Conservation (phyloP, 1,140 invertebrate genomes). For the Oncopeltus fasciatus region DNA sequence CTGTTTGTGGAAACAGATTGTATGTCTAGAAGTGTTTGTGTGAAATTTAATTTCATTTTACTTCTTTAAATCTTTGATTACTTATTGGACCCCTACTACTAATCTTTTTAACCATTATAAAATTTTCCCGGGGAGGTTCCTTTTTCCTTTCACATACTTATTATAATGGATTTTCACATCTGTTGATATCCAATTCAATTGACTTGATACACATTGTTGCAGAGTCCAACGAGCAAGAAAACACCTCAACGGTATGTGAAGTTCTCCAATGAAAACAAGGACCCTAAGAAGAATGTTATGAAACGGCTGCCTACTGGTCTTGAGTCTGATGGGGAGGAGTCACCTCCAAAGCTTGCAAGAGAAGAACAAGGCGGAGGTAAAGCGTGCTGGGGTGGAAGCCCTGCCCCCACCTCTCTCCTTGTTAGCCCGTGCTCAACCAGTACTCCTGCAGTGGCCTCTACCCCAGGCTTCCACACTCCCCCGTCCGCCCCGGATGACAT, state of each 20-base stretch:
- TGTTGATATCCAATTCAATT: too few species aligned
- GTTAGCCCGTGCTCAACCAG: constrained; percentile 32
- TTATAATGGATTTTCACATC: too few species aligned
- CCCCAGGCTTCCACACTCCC: constrained; percentile 31
- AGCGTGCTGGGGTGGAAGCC: neutral
- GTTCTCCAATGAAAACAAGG: neutral
- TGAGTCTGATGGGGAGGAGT: neutral
- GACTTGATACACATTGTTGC: too few species aligned
- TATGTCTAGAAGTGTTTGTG: too few species aligned
- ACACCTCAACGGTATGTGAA: constrained; percentile 2
- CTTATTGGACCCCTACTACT: too few species aligned
- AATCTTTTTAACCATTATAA: too few species aligned
- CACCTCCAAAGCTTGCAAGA: neutral
- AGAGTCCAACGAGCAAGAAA: constrained; percentile 17
- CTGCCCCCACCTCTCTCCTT: neutral
- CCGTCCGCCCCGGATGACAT: constrained; percentile 39
- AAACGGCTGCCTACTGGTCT: constrained; percentile 26
- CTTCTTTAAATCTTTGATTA: too few species aligned
- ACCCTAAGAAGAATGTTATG: neutral
- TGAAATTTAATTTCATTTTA: too few species aligned
- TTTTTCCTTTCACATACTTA: too few species aligned
- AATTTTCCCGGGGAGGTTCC: too few species aligned
- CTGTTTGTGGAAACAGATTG: too few species aligned
- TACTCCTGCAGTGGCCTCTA: constrained; percentile 35
- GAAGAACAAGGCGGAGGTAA: neutral